Conservation (phyloP, 2,888 invertebrate genomes). For the Thalpophila matura region DNA sequence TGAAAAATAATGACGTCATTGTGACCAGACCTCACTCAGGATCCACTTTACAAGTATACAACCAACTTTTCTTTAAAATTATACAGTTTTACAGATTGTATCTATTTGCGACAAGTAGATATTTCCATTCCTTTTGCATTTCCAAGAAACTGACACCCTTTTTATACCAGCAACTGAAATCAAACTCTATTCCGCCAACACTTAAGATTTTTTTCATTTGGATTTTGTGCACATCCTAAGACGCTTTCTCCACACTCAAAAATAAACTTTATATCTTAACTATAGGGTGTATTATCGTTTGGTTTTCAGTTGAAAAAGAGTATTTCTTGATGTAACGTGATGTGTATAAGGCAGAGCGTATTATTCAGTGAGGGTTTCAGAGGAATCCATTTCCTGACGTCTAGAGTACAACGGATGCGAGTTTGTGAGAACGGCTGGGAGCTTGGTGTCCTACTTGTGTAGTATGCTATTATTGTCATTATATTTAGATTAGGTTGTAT, state of each 20-base stretch:
- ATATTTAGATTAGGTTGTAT: constrained; percentile 1
- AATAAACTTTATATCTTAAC: neutral
- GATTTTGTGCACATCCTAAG: neutral
- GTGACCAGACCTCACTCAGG: neutral
- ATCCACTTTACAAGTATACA: constrained; percentile 4
- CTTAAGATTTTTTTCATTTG: constrained; percentile 28
- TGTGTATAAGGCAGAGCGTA: constrained; percentile 65
- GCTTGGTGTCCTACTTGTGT: constrained; percentile 20
- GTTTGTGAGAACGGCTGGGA: constrained; percentile 29
- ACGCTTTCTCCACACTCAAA: constrained; percentile 1
- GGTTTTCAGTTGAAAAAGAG: constrained; percentile 31
- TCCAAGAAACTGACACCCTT: constrained; percentile 51
- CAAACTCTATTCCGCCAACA: neutral
- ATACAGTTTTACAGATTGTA: constrained; percentile 55
- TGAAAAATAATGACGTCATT: constrained; percentile 12
- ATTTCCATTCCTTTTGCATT: constrained; percentile 61
- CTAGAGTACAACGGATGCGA: constrained; percentile 45
- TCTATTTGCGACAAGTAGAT: constrained; percentile 58
- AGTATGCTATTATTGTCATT: constrained; percentile 1
- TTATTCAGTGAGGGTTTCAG: constrained; percentile 67
- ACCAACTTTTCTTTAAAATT: constrained; percentile 23
- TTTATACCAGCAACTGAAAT: neutral
- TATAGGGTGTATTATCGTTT: constrained; percentile 42
- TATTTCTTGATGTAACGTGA: constrained; percentile 58
- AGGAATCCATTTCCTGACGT: constrained; percentile 69